Conservation (phyloP, 2,797 vertebrate genomes). For the Gobio occitaniae region DNA sequence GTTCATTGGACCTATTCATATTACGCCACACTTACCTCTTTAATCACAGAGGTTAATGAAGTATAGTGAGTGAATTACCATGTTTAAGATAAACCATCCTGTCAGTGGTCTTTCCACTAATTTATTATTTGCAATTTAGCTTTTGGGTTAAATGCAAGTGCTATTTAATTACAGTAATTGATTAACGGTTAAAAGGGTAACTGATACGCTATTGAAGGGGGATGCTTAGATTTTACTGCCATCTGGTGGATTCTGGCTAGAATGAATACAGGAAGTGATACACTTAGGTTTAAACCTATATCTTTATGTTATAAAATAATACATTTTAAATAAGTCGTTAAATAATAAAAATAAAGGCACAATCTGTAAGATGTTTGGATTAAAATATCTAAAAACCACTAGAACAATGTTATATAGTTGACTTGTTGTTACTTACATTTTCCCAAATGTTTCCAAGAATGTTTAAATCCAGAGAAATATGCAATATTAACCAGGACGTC, state of each 20-base stretch:
- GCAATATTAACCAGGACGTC: too few relatives aligned
- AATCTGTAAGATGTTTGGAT: too few relatives aligned
- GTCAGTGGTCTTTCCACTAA: neutral
- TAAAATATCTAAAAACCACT: too few relatives aligned
- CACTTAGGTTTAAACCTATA: neutral
- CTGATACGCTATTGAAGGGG: neutral
- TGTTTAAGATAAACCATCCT: neutral
- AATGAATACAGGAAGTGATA: neutral
- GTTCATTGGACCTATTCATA: neutral
- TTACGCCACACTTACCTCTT: neutral
- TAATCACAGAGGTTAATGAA: neutral
- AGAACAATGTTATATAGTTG: too few relatives aligned
- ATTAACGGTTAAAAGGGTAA: too few relatives aligned
- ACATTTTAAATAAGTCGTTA: neutral
- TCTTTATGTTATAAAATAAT: neutral
- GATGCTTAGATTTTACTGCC: constrained; percentile 20
- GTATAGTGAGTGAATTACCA: neutral
- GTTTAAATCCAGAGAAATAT: too few relatives aligned
- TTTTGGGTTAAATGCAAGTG: neutral
- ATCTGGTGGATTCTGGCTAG: constrained; percentile 18
- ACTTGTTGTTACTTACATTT: too few relatives aligned
- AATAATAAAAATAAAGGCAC: neutral
- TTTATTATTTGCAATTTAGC: neutral
- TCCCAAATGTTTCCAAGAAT: too few relatives aligned
- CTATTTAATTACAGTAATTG: too few relatives aligned